Base-by-base conservation (phyloP, 2,797 vertebrate species). In the Linurgus olivaceus region DNA sequence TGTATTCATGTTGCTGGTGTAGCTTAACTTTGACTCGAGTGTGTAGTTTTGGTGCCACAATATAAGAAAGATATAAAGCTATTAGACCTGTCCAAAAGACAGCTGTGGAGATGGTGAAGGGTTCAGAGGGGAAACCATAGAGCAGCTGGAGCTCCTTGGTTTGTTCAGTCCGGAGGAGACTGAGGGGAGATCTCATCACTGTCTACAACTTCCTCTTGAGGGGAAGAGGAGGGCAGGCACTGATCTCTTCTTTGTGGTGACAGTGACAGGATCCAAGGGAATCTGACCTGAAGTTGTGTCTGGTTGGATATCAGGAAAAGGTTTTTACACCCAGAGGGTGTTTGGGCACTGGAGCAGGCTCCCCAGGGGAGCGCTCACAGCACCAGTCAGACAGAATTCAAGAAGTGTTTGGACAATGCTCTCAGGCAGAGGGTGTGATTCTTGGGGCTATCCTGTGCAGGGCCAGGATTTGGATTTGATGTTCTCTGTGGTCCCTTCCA, bases 151-250 rank as follows among this genome's bases (percentile, higher is more conserved):
- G 17, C 25, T 17, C 14, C 28, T 51, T 40, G 28, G 65, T 83
- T 48, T 63, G 17, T 71, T 38, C 2, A 1, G 25, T 18, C n/a
- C 38, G 37, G n/a, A 28, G 44, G 24, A 51, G 50, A 26, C 78
- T 50, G 63, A 63, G 37, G 14, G 29, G 24, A 70, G 24, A 71
- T 2, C 50, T 70, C 50, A 57, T 3, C 2, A 3, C 24, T 38
- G 14, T 38, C n/a, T 55, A 9, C 55, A 62, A 4, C 2, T 63
- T 62, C 17, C 13, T 51, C 2, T 0, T 2, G 6, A n/a, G 10
- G 24, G 14, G 16, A 33, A 63, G 17, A 21, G 37, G 8, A 83
- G 11, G 10, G 4, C 71, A 83, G 44, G 1, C 37, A 8, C 19
- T 63, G 63, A 50, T 12, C 28, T 38, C 50, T 50, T 3, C 6